phyloP scores from a whole-genome alignment of 2,797 vertebrate genomes.

The Lagorchestes hirsutus region DNA sequence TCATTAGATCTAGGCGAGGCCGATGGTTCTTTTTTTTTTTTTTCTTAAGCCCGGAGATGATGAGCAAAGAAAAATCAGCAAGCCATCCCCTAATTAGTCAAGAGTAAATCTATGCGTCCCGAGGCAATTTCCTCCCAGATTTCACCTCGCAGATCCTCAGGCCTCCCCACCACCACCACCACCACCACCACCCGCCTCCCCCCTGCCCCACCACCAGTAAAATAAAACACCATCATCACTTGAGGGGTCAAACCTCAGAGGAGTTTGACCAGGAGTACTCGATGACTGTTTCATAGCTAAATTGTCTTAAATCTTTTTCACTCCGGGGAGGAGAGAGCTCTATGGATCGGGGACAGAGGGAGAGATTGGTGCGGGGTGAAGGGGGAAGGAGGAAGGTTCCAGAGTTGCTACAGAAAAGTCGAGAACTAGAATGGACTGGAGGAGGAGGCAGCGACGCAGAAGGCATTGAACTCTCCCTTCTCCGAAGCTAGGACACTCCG shows the following conservation, averaged over 20 bases:
- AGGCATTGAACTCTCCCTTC: neutral
- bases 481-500: neutral
- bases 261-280: slow-evolving; percentile 76
- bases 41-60: slow-evolving; percentile 87
- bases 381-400: neutral
- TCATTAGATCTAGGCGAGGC: slow-evolving; percentile 88
- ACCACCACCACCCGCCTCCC: neutral
- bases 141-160: slow-evolving; percentile 23
- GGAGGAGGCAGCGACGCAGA: neutral
- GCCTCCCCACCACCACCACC: slow-evolving; percentile 1
- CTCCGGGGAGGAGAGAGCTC: neutral
- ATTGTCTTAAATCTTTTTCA: slow-evolving; percentile 83
- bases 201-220: slow-evolving; percentile 13
- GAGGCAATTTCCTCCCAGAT: slow-evolving; percentile 82
- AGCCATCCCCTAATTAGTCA: slow-evolving; percentile 89
- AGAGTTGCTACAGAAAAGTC: neutral
- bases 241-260: slow-evolving; percentile 82
- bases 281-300: slow-evolving; percentile 84
- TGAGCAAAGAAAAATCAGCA: slow-evolving; percentile 87
- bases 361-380: neutral
- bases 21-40: slow-evolving; percentile 81
- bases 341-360: slow-evolving; percentile 16
- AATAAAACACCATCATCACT: slow-evolving; percentile 42
- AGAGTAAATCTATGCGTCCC: slow-evolving; percentile 89
- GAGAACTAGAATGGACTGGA: slow-evolving; percentile 14